phyloP scores from a whole-genome alignment of 2,888 invertebrate genomes.

The Xanthostigma xanthostigma region DNA sequence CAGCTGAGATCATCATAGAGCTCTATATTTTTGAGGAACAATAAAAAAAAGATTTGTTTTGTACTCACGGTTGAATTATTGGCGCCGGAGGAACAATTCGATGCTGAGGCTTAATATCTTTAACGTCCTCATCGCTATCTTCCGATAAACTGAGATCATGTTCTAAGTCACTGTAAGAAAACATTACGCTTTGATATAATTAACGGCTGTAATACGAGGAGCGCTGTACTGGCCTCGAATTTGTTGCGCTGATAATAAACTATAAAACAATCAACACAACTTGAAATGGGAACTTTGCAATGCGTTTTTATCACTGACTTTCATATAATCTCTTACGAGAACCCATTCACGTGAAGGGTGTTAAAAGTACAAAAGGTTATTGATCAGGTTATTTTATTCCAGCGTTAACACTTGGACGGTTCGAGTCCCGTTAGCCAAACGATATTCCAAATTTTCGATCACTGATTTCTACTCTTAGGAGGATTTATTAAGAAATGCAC shows the following conservation, averaged over 20 bases:
- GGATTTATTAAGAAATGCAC: no score
- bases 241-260: not conserved
- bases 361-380: no score
- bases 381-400: no score
- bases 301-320: no score
- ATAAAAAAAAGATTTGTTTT: slow-evolving; percentile 14
- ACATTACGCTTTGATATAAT: slow-evolving; percentile 7
- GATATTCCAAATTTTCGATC: no score
- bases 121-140: slow-evolving; percentile 59
- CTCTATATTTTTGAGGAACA: slow-evolving; percentile 30
- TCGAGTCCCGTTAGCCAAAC: no score
- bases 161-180: slow-evolving; percentile 35
- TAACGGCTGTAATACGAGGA: not conserved
- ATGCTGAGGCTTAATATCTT: slow-evolving; percentile 18
- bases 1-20: slow-evolving; percentile 30
- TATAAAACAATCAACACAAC: no score
- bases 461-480: no score
- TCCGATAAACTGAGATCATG: slow-evolving; percentile 62
- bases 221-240: not conserved
- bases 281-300: no score
- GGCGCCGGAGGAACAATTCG: slow-evolving; percentile 18
- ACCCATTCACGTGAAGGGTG: no score
- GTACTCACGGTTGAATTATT: slow-evolving; percentile 27
- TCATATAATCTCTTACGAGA: no score
- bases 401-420: no score